Percentiles rank a stretch among this genome's conserved stretches.
phyloP scores from a whole-genome alignment of 2,113 vertebrate species.

The Danio rerio region GRCz12tu NC_133183.1:25450501-25451000 shows the following conservation, averaged over 20 bases:
- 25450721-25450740: not conserved
- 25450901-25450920: not conserved
- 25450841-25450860: too few relatives aligned
- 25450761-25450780: not conserved
- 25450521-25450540: slow-evolving; percentile 22
- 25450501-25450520: not conserved
- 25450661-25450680: not conserved
- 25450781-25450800: slow-evolving; percentile 34
- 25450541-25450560: slow-evolving; percentile 5
- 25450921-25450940: slow-evolving; percentile 5
- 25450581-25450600: not conserved
- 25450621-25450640: not conserved
- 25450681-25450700: not conserved
- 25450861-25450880: not conserved
- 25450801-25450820: slow-evolving; percentile 59
- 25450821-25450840: slow-evolving; percentile 5
- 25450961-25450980: not conserved
- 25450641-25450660: not conserved
- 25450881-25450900: not conserved
- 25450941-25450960: not conserved
- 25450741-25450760: not conserved
- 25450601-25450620: not conserved
- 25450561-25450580: not conserved
- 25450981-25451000: not conserved
- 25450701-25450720: too few relatives aligned